Conservation (phyloP, 1,140 invertebrate species). For the Drosophila arizonae region DNA sequence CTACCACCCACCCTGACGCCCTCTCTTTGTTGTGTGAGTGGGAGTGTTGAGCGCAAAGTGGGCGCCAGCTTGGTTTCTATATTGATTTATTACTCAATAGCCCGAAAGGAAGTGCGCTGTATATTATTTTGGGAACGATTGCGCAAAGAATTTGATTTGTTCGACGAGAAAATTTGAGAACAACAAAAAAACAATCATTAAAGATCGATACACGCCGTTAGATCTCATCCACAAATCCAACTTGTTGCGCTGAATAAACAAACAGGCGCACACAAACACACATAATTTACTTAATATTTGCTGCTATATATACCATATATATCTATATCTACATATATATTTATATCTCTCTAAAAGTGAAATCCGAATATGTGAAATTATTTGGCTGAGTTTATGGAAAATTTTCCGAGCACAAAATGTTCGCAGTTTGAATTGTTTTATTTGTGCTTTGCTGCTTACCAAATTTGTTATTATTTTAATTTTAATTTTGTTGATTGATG, state of each 20-base stretch:
- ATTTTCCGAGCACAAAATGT: conserved; percentile 49
- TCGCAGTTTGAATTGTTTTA: conserved; percentile 36
- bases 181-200: conserved; percentile 69
- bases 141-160: conserved; percentile 59
- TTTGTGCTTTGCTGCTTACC: conserved; percentile 46
- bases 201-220: conserved; percentile 56
- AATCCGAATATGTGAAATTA: conserved; percentile 39
- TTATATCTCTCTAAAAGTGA: no score
- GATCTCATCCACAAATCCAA: conserved; percentile 55
- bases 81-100: conserved; percentile 64
- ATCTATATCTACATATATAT: conserved; percentile 4
- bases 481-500: conserved; percentile 68
- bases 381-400: conserved; percentile 76
- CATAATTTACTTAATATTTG: conserved; percentile 61
- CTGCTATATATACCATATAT: conserved; percentile 25
- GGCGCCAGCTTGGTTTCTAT: conserved; percentile 44
- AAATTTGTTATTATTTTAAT: conserved; percentile 78
- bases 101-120: conserved; percentile 47
- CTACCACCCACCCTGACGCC: no score
- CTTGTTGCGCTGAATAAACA: conserved; percentile 74
- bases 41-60: neutral
- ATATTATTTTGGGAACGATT: conserved; percentile 69
- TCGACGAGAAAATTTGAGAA: conserved; percentile 41
- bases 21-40: no score
- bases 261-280: conserved; percentile 45